Base-by-base conservation (phyloP, 1,140 invertebrate species). In the Nylanderia fulva region DNA sequence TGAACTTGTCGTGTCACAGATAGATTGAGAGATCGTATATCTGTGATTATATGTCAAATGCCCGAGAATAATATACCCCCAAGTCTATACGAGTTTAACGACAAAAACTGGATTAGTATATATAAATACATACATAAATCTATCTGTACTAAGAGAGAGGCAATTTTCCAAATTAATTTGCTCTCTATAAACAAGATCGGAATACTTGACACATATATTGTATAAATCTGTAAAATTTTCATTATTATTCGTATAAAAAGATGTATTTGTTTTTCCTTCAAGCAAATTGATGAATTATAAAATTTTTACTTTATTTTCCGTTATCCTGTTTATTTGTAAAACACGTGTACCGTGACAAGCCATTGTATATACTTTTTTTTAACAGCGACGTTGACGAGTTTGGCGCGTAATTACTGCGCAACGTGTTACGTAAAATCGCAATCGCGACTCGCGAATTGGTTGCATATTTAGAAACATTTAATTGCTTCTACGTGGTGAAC, bases 41-140 rank as follows among this genome's bases (percentile, higher is more conserved):
- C 18, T 18, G 15, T 33, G 33, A 42, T 80, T 56, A 18, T 7
- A 9, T 29, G 21, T 27, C 48, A 36, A 80, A n/a, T 48, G 64
- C 7, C 15, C 11, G 48, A 8, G 64, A 58, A 52, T 33, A 66
- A 42, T 56, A 36, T 71, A 27, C 36, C 45, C 45, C 45, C 24
- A 36, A 54, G 29, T 36, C 29, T 15, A n/a, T n/a, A 21, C 33
- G 45, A 71, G 11, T 24, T 27, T 21, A n/a, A 18, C 52, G 45
- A 27, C 24, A 18, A 71, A 48, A 80, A 80, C 48, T 39, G 33
- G 36, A 36, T 58, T 79, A 69, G 45, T 24, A 52, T 27, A 68
- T n/a, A n/a, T n/a, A n/a, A n/a, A n/a, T n/a, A n/a, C n/a, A 15
- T 69, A 15, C 13, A 80, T 42, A 58, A 58, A 58, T 80, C 66